A percentile compares a stretch with the other conserved stretches of the same genome.
These are phyloP conservation scores for Noctilio leporinus DNA, from an alignment of 2,113 vertebrate species.

Conservation along the genomic window DNA sequence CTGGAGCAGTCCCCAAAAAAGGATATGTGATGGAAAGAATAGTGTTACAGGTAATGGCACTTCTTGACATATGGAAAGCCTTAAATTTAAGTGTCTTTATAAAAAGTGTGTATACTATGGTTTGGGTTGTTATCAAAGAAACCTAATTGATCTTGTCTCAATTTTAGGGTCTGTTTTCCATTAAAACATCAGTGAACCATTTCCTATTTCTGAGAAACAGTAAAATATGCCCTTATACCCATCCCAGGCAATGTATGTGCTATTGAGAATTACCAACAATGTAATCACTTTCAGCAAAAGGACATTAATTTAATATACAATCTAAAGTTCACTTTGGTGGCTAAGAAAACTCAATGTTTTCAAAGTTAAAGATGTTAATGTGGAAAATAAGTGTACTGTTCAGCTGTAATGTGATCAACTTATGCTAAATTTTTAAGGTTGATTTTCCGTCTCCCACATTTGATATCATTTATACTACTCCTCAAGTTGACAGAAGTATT, in stretches of 20 bases:
- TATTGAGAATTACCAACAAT: not conserved
- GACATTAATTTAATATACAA: not conserved
- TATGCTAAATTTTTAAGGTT: slow-evolving; percentile 80
- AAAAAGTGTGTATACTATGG: not conserved
- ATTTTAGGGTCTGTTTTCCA: not conserved
- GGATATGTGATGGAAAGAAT: slow-evolving; percentile 85
- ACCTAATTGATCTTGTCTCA: slow-evolving; percentile 26
- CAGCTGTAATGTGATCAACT: slow-evolving; percentile 5
- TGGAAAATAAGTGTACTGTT: not conserved
- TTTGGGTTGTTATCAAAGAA: slow-evolving; percentile 12
- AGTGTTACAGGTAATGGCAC: slow-evolving; percentile 87
- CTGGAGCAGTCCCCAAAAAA: slow-evolving; percentile 77
- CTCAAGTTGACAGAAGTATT: slow-evolving; percentile 78
- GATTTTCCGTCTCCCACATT: slow-evolving; percentile 88
- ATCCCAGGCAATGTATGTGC: not conserved
- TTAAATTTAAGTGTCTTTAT: slow-evolving; percentile 26
- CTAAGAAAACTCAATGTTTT: slow-evolving; percentile 11
- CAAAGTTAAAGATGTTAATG: not conserved
- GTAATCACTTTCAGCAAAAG: slow-evolving; percentile 9
- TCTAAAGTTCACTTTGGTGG: not conserved
- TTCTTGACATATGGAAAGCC: not conserved
- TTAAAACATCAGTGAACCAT: slow-evolving; percentile 23
- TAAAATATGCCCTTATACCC: not conserved
- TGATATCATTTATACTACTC: slow-evolving; percentile 89
- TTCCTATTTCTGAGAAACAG: slow-evolving; percentile 15